These are phyloP conservation scores for Catharus bicknelli DNA, from an alignment of 2,113 vertebrate genomes.

Conservation along the genomic window DNA sequence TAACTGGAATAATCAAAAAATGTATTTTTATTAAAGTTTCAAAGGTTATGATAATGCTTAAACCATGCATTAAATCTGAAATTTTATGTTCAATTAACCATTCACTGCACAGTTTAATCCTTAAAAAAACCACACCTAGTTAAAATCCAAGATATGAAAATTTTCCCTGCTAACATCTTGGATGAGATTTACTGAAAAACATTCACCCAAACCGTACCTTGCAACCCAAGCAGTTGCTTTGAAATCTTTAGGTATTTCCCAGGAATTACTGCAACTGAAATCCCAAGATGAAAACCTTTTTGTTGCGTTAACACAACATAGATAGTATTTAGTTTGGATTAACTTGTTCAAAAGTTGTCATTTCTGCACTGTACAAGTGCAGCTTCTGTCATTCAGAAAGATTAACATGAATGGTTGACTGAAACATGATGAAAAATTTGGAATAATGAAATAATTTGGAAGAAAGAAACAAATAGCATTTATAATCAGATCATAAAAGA, in stretches of 20 bases:
- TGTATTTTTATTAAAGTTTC: neutral
- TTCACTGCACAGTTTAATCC: neutral
- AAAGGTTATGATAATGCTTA: neutral
- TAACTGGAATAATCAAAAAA: neutral
- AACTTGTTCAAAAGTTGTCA: neutral
- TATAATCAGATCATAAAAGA: neutral
- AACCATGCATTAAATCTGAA: neutral
- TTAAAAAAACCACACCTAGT: neutral
- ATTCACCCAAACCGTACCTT: neutral
- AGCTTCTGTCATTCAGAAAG: neutral
- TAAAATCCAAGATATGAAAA: neutral
- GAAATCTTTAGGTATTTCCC: neutral
- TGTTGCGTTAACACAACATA: accelerated
- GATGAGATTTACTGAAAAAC: neutral
- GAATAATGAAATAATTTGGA: neutral
- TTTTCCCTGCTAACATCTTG: neutral
- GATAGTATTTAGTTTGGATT: neutral
- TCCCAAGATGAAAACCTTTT: neutral
- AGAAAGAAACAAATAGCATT: neutral
- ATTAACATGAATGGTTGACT: neutral
- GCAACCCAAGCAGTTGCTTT: neutral
- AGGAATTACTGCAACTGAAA: neutral
- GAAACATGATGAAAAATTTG: neutral
- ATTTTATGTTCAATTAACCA: neutral
- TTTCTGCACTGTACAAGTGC: neutral